phyloP scores from a whole-genome alignment of 2,113 vertebrate species.

The Pholis gunnellus region DNA sequence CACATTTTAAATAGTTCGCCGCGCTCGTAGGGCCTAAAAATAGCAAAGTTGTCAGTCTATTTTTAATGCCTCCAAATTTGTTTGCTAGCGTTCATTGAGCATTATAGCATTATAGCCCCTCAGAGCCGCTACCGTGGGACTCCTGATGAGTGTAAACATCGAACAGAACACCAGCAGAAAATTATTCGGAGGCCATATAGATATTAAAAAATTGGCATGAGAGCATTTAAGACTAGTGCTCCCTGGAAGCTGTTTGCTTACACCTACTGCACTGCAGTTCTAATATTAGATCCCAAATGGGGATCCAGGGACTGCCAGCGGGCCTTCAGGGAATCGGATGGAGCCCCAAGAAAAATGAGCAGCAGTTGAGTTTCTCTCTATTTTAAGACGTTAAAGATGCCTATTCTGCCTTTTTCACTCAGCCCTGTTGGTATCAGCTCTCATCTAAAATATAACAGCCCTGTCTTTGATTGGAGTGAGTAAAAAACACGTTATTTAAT shows the following conservation, averaged over 20 bases:
- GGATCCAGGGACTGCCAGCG: slow-evolving; percentile 49
- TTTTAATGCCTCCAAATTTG: slow-evolving; percentile 42
- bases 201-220: slow-evolving; percentile 48
- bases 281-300: slow-evolving; percentile 63
- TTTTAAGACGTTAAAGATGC: slow-evolving; percentile 35
- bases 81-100: slow-evolving; percentile 46
- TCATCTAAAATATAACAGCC: background rate
- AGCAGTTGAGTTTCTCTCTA: slow-evolving; percentile 34
- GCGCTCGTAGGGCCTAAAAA: slow-evolving; percentile 16
- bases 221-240: slow-evolving; percentile 41
- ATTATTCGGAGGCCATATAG: slow-evolving; percentile 18
- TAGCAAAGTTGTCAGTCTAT: slow-evolving; percentile 21
- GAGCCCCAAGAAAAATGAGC: slow-evolving; percentile 61
- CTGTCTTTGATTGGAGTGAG: background rate
- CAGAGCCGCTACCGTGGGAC: slow-evolving; percentile 25
- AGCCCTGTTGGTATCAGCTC: background rate
- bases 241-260: slow-evolving; percentile 62
- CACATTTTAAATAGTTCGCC: background rate
- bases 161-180: slow-evolving; percentile 40
- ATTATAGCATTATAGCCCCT: slow-evolving; percentile 25
- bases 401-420: background rate
- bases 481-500: background rate
- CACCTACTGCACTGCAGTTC: slow-evolving; percentile 28
- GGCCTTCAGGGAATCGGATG: slow-evolving; percentile 43
- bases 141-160: slow-evolving; percentile 52